Base-by-base conservation (phyloP, 2,113 vertebrate species). In the Hiodon tergisus region DNA sequence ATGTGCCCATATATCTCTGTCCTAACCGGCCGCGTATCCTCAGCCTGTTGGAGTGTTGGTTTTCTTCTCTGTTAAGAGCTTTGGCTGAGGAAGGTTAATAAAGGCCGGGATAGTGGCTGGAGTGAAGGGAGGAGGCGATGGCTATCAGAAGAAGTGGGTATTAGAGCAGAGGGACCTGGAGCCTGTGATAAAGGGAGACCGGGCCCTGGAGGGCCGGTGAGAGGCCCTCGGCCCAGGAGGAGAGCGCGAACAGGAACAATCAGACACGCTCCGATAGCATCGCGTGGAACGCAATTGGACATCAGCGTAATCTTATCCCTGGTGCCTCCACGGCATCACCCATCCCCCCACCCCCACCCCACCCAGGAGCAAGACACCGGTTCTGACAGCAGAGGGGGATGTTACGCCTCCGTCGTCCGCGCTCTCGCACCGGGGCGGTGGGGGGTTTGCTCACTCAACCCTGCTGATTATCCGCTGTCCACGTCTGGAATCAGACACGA, bases 291-390 rank as follows among this genome's bases (percentile, higher is more conserved):
- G 67, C 83, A 84, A 85, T 77, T 82, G 84, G 81, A 87, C 85
- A 87, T 85, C 83, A 81, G 81, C 86, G 82, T 81, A 87, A 88
- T 90, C 83, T 83, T 88, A 87, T 88, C 86, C 54, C 13, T 61
- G 69, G 72, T 77, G 77, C 85, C 86, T 86, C 80, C 73, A 61
- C 60, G 75, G 75, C 71, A 5, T 6, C 69, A 14, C 73, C 60
- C 61, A 2, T 48, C 47, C 8, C 14, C 58, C 14, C 47, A 58
- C 47, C 74, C 58, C 67, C 47, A 69, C 80, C 78, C 60, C 60
- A 3, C 3, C 55, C 50, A 3, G 9, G 11, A 71, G 67, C 74
- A 73, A 74, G 73, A 71, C 79, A 65, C 77, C 31, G 52, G 17
- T 77, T 78, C 72, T 74, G 77, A 82, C 81, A 85, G 79, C 74